Percentiles rank a stretch among this genome's conserved stretches.
Conservation (phyloP, 2,888 invertebrate species). For the Chrysolina americana region DNA sequence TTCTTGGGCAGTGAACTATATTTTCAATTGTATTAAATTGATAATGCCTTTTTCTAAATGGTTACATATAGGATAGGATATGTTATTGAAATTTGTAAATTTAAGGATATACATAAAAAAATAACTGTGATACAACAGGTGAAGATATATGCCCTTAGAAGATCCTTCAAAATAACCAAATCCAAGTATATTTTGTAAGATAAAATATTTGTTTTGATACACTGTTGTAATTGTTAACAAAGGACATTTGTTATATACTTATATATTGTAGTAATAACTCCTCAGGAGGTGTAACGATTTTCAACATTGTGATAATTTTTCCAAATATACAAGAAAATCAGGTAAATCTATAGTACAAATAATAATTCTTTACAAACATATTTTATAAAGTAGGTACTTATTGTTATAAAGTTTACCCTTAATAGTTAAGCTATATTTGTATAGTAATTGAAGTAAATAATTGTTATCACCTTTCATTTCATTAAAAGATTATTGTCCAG, state of each 20-base stretch:
- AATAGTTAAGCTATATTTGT: conserved; percentile 17
- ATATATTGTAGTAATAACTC: neutral
- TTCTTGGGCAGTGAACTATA: too few relatives aligned
- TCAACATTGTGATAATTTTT: conserved; percentile 46
- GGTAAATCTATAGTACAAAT: conserved; percentile 50
- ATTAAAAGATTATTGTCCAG: neutral
- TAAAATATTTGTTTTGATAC: too few relatives aligned
- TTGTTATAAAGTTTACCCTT: conserved; percentile 9
- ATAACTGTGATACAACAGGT: too few relatives aligned
- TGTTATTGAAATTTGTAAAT: too few relatives aligned
- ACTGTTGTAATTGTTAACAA: neutral
- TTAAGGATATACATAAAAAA: too few relatives aligned
- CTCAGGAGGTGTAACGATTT: conserved; percentile 5
- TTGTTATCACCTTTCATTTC: conserved; percentile 1
- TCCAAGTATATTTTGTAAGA: neutral
- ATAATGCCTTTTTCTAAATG: too few relatives aligned
- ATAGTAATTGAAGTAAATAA: conserved; percentile 4
- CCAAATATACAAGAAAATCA: conserved; percentile 49
- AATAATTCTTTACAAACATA: conserved; percentile 22
- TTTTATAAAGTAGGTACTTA: conserved; percentile 28
- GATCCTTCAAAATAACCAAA: too few relatives aligned
- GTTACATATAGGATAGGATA: too few relatives aligned
- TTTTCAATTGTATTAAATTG: too few relatives aligned
- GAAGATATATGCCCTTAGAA: too few relatives aligned
- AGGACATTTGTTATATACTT: neutral